These are phyloP conservation scores for Leptopilina drosophilae DNA, from an alignment of 2,888 invertebrate species.

Conservation along the genomic window DNA sequence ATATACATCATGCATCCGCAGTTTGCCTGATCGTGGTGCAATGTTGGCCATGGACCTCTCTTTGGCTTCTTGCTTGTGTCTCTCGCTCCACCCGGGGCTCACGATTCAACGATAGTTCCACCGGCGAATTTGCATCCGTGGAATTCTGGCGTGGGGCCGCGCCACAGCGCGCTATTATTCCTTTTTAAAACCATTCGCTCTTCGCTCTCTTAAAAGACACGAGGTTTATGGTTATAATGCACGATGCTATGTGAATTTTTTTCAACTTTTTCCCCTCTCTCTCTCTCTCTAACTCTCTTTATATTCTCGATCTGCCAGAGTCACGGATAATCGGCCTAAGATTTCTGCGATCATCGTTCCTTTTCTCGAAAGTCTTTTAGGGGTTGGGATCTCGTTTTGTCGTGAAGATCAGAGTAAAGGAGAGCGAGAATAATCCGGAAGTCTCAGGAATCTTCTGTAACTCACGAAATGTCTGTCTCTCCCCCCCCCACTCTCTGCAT, in stretches of 20 bases:
- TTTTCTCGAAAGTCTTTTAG: conserved; percentile 2
- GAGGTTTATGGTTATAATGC: conserved; percentile 44
- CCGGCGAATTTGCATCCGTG: conserved; percentile 75
- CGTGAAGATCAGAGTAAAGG: conserved; percentile 35
- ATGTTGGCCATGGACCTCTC: conserved; percentile 50
- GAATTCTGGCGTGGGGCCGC: conserved; percentile 71
- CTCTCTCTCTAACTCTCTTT: too few species aligned
- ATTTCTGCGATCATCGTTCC: conserved; percentile 45
- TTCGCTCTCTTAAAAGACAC: conserved; percentile 29
- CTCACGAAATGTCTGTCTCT: conserved; percentile 26
- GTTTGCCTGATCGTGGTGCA: conserved; percentile 59
- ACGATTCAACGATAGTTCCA: conserved; percentile 73
- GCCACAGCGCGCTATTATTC: conserved; percentile 52
- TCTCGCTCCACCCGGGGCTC: conserved; percentile 60
- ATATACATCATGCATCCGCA: conserved; percentile 71
- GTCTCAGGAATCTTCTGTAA: conserved; percentile 3
- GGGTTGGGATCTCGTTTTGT: conserved; percentile 3
- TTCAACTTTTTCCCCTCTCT: conserved; percentile 46
- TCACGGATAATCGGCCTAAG: conserved; percentile 55
- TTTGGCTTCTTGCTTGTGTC: conserved; percentile 56
- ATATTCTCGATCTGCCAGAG: conserved; percentile 25
- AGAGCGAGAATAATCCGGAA: conserved; percentile 25
- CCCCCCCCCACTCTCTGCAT: neutral
- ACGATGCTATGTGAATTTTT: conserved; percentile 52
- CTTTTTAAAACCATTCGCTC: conserved; percentile 7